Evolutionary conservation across 1,140 invertebrate genomes (phyloP), one percentile per base, ranked within the genome.

Genomic region (Rhyzopertha dominica): DNA sequence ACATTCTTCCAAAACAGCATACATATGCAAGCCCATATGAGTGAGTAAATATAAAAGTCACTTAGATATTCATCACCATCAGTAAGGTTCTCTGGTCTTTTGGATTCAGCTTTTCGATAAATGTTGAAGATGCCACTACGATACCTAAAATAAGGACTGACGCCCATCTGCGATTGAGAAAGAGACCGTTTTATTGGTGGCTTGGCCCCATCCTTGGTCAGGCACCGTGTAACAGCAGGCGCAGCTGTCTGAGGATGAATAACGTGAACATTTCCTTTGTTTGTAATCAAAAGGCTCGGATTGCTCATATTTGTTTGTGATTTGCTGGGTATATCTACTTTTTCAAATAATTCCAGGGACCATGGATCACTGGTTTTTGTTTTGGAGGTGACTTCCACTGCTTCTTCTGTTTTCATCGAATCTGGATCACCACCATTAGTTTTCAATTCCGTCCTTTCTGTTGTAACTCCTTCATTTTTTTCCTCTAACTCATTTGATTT

Each of bases 1-100:
- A 80, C 69, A 51, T 86, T 77, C 48, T 80, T 77, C 77, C 82
- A 88, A 10, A 87, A 65, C 42, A 84, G 68, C 59, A 87, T 82
- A 7, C 82, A 69, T 4, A 78, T 61, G 56, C 85, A 84, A 1
- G 78, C 77, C 67, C 81, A 85, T 20, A 84, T 49, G 12, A 85
- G 70, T 14, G 75, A 75, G 49, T 80, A 80, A 49, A 87, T 74
- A 47, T 82, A 86, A 49, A 66, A 65, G 35, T 61, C 62, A 40
- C 64, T 66, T 16, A 51, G 54, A 36, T 59, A 59, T 25, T 47
- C 51, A 10, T 54, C 50, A 14, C 34, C 34, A 28, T 47, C 45
- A 25, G 30, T 13, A 24, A 14, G 12, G 41, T 17, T 12, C 25
- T 23, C 44, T 47, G 18, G 37, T 45, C 20, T n/a, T n/a, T n/a